Evolutionary conservation across 2,888 invertebrate genomes (phyloP).

Genomic region (Smittia sp.): DNA sequence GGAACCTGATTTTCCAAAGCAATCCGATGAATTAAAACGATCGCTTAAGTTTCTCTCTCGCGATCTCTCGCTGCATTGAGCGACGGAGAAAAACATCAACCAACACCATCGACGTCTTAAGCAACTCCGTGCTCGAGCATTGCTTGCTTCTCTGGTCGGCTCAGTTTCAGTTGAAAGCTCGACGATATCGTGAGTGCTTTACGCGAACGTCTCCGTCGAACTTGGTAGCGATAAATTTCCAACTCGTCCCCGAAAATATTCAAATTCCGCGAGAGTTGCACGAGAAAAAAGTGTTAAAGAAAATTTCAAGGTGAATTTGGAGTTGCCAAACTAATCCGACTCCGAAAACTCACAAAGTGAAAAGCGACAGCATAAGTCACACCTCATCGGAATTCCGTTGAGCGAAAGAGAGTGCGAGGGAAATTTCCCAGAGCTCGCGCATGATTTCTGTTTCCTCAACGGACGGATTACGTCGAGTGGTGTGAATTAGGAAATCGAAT

Average conservation of each 20-base stretch:
- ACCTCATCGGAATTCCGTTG: too few species aligned
- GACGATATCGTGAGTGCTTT: constrained; percentile 31
- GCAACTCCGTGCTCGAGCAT: not conserved
- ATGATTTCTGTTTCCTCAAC: not conserved
- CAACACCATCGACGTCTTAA: constrained; percentile 2
- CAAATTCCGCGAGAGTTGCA: constrained; percentile 17
- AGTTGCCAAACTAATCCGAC: not conserved
- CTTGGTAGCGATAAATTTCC: not conserved
- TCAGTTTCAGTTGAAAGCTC: constrained; percentile 26
- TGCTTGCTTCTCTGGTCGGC: not conserved
- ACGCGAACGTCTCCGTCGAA: not conserved
- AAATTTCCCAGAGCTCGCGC: not conserved
- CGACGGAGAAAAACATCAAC: not conserved
- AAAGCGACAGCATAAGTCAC: not conserved
- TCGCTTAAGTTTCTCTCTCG: not conserved
- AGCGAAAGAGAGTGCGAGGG: not conserved
- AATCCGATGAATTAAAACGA: not conserved
- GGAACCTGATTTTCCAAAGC: constrained; percentile 4
- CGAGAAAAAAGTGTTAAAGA: constrained; percentile 14
- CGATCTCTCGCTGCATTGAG: not conserved
- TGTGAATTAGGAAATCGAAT: not conserved
- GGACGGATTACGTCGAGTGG: not conserved
- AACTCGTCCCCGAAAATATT: constrained; percentile 28
- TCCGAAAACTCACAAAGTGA: not conserved
- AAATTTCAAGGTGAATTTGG: constrained; percentile 28